phyloP scores from a whole-genome alignment of 2,797 vertebrate genomes.

The Apodemus agrarius region DNA sequence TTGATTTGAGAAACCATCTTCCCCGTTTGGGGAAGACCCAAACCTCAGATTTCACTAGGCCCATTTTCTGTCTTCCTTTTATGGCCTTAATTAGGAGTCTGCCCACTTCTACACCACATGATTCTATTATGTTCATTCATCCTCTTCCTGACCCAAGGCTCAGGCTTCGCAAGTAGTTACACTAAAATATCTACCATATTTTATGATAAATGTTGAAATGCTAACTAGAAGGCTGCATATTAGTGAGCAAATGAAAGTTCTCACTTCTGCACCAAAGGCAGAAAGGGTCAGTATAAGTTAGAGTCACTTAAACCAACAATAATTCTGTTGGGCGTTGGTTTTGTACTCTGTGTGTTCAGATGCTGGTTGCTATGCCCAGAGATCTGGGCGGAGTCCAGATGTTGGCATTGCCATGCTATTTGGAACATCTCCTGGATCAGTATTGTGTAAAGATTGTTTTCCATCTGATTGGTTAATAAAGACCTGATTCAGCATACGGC shows the following conservation, averaged over 20 bases:
- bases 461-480: neutral
- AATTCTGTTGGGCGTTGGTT: neutral
- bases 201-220: neutral
- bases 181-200: neutral
- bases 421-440: neutral
- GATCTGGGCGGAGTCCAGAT: neutral
- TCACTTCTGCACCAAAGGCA: neutral
- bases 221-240: neutral
- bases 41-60: neutral
- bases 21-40: too few species aligned
- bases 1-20: neutral
- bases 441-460: neutral
- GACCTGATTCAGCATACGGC: neutral
- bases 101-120: neutral
- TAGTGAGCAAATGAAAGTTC: neutral
- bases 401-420: neutral
- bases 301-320: neutral
- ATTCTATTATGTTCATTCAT: neutral
- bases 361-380: neutral
- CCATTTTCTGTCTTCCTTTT: neutral
- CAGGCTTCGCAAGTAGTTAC: neutral
- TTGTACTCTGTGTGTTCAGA: neutral
- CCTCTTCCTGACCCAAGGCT: neutral
- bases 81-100: fast-evolving
- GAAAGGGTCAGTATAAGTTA: neutral